These are phyloP conservation scores for Stratiomys singularior DNA, from an alignment of 2,888 invertebrate species.

Conservation along the genomic window DNA sequence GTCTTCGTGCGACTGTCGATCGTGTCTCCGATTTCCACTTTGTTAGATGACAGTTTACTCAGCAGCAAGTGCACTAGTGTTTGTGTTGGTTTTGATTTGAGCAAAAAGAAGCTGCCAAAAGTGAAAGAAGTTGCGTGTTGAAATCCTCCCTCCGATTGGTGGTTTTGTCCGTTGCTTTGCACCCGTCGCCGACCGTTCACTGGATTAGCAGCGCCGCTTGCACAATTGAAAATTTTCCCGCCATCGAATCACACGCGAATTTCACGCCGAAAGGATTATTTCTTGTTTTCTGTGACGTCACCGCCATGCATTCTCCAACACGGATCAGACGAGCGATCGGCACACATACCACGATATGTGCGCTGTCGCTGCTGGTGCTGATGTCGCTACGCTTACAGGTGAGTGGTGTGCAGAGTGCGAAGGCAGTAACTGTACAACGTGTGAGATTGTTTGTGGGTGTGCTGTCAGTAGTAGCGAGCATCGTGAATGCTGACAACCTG, in stretches of 20 bases:
- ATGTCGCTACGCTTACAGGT: constrained; percentile 18
- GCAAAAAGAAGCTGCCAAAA: neutral
- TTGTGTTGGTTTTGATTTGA: constrained; percentile 27
- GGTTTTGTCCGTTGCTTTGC: neutral
- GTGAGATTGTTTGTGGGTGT: neutral
- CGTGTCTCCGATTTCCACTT: neutral
- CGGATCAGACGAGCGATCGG: constrained; percentile 1
- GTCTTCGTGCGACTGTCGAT: neutral
- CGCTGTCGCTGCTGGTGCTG: constrained; percentile 16
- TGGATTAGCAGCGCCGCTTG: neutral
- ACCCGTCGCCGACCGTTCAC: neutral
- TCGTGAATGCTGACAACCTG: neutral
- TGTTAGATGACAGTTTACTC: constrained; percentile 2
- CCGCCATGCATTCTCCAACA: neutral
- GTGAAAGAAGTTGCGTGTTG: constrained; percentile 24
- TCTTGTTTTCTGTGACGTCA: constrained; percentile 9
- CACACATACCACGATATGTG: neutral
- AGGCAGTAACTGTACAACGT: neutral
- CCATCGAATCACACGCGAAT: neutral
- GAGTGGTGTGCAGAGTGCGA: constrained; percentile 7
- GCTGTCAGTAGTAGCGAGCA: neutral
- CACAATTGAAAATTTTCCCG: neutral
- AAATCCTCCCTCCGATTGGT: neutral
- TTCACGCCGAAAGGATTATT: constrained; percentile 8
- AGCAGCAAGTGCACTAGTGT: constrained; percentile 11